Base-by-base conservation (phyloP, 2,888 invertebrate species). In the Leptothorax acervorum region DNA sequence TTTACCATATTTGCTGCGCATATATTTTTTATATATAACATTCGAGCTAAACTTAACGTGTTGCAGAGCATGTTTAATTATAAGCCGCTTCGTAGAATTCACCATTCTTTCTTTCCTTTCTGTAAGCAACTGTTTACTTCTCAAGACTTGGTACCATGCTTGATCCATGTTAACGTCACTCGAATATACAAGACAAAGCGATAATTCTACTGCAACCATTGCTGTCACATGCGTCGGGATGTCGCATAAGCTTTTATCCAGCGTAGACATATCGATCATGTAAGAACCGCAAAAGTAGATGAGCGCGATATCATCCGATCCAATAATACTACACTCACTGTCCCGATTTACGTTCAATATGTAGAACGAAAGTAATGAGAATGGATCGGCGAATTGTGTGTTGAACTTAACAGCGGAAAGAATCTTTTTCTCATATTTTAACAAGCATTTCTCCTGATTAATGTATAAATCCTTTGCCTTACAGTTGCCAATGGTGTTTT, bases 211-310 rank as follows among this genome's bases (percentile, higher is more conserved):
- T 3, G 88, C 84, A 0, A 89, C 71, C 0, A 86, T 63, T 4
- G 89, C 91, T n/a, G 93, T 63, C 18, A 92, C 63, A 6, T 79
- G 74, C 11, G 85, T 71, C 12, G 92, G 82, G 1, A 35, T 62
- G 8, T 73, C 53, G 12, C 89, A 88, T 45, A 93, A 85, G 0
- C 74, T 39, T 15, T 92, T 90, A 68, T 91, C 88, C 3, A 94
- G 65, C 60, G 93, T 75, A 2, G 93, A 89, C 15, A 93, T 3
- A 83, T 93, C 93, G 45, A 93, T 91, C 90, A 92, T 74, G 15
- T 93, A 94, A 51, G 88, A 82, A 4, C 92, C 92, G 45, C 88
- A 91, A 42, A 89, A 87, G 42, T 92, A 92, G 1, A 68, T 2
- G 8, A 0, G 9, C 5, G 0, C 0, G 2, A 42, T 55, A 45